Evolutionary conservation across 2,113 vertebrate genomes (phyloP).

Genomic region (Anser brachyrhynchus): DNA sequence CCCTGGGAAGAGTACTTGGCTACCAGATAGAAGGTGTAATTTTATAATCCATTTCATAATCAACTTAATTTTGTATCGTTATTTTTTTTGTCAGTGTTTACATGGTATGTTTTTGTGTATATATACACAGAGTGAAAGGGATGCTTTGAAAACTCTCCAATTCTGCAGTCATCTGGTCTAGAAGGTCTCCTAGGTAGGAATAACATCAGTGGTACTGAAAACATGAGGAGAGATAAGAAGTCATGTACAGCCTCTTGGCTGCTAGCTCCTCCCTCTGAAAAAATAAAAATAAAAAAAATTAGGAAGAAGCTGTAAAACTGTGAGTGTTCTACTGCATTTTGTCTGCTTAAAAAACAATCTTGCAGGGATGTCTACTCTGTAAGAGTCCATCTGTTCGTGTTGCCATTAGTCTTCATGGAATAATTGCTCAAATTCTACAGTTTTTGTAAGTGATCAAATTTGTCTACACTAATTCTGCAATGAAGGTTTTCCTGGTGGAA

Average conservation of each 20-base stretch:
- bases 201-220: background rate
- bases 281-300: background rate
- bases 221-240: background rate
- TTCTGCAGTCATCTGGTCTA: background rate
- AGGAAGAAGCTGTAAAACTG: background rate
- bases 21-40: background rate
- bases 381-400: background rate
- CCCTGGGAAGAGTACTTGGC: background rate
- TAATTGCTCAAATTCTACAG: background rate
- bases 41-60: background rate
- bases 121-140: background rate
- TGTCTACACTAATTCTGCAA: background rate
- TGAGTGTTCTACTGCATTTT: background rate
- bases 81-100: background rate
- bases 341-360: background rate
- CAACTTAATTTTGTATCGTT: background rate
- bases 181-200: background rate
- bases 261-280: accelerated
- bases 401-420: background rate
- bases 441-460: background rate
- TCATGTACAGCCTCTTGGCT: background rate
- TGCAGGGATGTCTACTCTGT: background rate
- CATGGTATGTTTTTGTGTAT: background rate
- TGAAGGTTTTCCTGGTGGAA: background rate
- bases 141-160: background rate